Base-by-base conservation (phyloP, 2,888 invertebrate genomes). In the Lycia hirtaria region DNA sequence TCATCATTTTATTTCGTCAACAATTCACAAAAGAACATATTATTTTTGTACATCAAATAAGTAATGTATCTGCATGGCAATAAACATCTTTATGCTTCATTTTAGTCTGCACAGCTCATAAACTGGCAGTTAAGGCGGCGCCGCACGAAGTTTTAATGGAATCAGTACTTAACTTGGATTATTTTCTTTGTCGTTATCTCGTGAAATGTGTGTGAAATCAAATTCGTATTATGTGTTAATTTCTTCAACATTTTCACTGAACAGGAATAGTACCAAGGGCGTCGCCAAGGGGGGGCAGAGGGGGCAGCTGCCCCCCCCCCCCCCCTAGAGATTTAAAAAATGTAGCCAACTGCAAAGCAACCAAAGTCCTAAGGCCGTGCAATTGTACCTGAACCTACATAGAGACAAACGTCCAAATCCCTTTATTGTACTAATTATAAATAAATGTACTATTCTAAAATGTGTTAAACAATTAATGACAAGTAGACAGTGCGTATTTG, bases 71-170 rank as follows among this genome's bases (percentile, higher is more conserved):
- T 61, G 40, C 55, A 54, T 53, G 38, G 35, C 50, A 17, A 53
- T 61, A 57, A 63, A 65, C 57, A 59, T 53, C 24, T 64, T 64
- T 57, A 65, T 41, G 72, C 67, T 64, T 72, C 68, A 69, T 71
- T 72, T 64, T 67, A 68, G 68, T 71, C 65, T 73, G 68, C 68
- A 69, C 68, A 69, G 71, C 67, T 62, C 60, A 73, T 75, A 75
- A 75, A 75, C 62, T 56, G 55, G 33, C 50, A 45, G 52, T 38
- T 55, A 49, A 65, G 57, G 50, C 64, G 35, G 58, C 54, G 44
- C 62, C 56, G 69, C 66, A 56, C 62, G 30, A 51, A 64, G 68
- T 68, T 69, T 69, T 64, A 70, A 58, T 64, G 67, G 59, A 59
- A 56, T 53, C 50, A 47, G 48, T 48, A 59, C 48, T 58, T 53